Evolutionary conservation across 2,113 vertebrate species (phyloP).

Genomic region (Pomatostomus ruficeps): DNA sequence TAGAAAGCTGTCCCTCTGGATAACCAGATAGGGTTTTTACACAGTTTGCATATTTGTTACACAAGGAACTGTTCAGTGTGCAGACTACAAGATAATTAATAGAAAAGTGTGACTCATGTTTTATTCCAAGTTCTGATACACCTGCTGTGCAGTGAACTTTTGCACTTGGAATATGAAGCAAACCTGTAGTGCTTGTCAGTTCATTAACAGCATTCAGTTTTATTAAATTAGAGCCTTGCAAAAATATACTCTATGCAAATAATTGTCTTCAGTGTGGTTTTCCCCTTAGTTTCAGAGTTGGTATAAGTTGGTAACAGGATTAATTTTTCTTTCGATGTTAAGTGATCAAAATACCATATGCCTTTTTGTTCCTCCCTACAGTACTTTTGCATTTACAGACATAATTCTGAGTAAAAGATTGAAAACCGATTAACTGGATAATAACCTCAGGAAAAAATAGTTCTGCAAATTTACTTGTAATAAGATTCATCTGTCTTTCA

Average conservation of each 20-base stretch:
- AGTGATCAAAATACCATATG: not conserved
- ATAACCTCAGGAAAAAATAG: not conserved
- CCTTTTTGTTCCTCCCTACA: not conserved
- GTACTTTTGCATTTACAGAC: not conserved
- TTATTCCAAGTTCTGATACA: slow-evolving; percentile 11
- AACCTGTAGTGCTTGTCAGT: not conserved
- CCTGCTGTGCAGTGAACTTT: slow-evolving; percentile 29
- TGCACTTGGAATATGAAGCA: slow-evolving; percentile 26
- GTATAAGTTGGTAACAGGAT: not conserved
- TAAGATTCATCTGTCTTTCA: not conserved
- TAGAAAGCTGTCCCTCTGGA: not conserved
- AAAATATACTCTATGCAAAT: not conserved
- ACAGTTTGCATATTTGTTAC: not conserved
- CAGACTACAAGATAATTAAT: not conserved
- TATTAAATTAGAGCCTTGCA: not conserved
- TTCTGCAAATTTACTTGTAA: not conserved
- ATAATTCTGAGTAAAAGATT: not conserved
- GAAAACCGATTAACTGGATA: not conserved
- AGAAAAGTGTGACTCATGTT: not conserved
- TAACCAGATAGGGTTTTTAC: not conserved
- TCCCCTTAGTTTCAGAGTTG: not conserved
- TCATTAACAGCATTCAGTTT: slow-evolving; percentile 14
- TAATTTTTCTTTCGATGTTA: not conserved
- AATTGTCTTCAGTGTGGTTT: not conserved
- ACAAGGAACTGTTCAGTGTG: not conserved